Conservation (phyloP, 2,797 vertebrate genomes). For the Sebastes umbrosus region DNA sequence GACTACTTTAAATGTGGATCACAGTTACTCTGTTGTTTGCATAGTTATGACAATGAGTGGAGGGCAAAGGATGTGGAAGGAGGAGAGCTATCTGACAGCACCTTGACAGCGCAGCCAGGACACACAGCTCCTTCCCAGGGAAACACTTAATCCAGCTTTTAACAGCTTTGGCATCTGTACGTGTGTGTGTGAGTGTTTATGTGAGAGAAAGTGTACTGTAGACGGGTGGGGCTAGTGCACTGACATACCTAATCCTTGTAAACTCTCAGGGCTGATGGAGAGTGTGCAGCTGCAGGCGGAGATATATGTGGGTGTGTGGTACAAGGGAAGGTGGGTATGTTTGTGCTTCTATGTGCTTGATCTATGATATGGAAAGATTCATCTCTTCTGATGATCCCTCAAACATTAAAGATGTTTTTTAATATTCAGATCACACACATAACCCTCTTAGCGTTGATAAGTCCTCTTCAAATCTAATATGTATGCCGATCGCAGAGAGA, state of each 20-base stretch:
- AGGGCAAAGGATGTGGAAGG: conserved; percentile 46
- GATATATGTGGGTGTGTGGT: conserved; percentile 36
- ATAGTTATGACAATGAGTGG: conserved; percentile 49
- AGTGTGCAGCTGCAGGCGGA: conserved; percentile 75
- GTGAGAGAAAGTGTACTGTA: conserved; percentile 37
- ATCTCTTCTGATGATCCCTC: conserved; percentile 38
- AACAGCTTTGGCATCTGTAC: conserved; percentile 72
- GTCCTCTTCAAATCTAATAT: conserved; percentile 51
- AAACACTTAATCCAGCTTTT: conserved; percentile 79
- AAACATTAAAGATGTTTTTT: conserved; percentile 44
- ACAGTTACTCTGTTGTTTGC: conserved; percentile 34
- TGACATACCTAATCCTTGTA: conserved; percentile 80
- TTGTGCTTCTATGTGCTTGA: background rate
- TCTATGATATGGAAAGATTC: conserved; percentile 25
- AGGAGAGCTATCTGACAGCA: conserved; percentile 62
- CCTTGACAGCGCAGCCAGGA: conserved; percentile 66
- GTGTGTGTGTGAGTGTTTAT: conserved; percentile 38
- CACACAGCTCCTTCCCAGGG: conserved; percentile 60
- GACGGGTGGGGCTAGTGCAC: conserved; percentile 50
- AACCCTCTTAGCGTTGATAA: conserved; percentile 35
- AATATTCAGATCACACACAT: conserved; percentile 51
- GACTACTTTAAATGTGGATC: conserved; percentile 30
- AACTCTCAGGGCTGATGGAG: conserved; percentile 76
- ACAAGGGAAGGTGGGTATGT: background rate
- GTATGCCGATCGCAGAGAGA: conserved; percentile 33